Conservation (phyloP, 2,888 invertebrate species). For the Caenorhabditis parvicauda region DNA sequence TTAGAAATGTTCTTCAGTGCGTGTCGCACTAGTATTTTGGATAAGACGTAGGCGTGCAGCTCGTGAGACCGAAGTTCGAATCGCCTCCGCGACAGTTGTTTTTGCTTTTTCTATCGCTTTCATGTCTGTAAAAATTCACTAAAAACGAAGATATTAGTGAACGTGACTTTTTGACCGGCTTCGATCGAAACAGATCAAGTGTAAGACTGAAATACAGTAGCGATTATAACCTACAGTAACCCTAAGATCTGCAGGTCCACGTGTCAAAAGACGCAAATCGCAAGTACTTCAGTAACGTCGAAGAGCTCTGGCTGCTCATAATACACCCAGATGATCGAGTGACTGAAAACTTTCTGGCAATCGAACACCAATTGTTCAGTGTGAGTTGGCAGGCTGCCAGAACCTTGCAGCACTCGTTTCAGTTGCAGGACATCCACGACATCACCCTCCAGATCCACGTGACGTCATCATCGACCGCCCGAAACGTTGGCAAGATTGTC, state of each 20-base stretch:
- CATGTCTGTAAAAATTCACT: too few relatives aligned
- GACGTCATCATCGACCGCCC: too few relatives aligned
- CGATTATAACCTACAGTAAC: background rate
- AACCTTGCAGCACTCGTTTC: too few relatives aligned
- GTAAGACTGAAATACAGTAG: too few relatives aligned
- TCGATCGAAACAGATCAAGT: background rate
- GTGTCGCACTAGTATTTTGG: background rate
- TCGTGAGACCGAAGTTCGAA: background rate
- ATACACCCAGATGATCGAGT: slow-evolving; percentile 28
- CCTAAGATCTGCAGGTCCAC: slow-evolving; percentile 13
- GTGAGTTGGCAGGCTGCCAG: slow-evolving; percentile 12
- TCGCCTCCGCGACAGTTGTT: too few relatives aligned
- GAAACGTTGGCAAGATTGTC: slow-evolving; percentile 30
- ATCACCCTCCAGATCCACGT: slow-evolving; percentile 41
- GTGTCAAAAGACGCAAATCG: slow-evolving; percentile 29
- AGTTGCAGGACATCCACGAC: slow-evolving; percentile 30
- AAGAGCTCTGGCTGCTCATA: slow-evolving; percentile 41
- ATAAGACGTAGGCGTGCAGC: background rate
- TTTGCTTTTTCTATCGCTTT: too few relatives aligned
- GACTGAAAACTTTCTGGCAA: slow-evolving; percentile 17
- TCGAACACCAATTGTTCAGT: slow-evolving; percentile 33
- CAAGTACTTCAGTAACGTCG: slow-evolving; percentile 37
- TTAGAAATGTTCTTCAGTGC: background rate
- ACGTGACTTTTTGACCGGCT: background rate
- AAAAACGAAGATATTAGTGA: too few relatives aligned